These are phyloP conservation scores for Idaea straminata DNA, from an alignment of 2,888 invertebrate species.

Conservation along the genomic window DNA sequence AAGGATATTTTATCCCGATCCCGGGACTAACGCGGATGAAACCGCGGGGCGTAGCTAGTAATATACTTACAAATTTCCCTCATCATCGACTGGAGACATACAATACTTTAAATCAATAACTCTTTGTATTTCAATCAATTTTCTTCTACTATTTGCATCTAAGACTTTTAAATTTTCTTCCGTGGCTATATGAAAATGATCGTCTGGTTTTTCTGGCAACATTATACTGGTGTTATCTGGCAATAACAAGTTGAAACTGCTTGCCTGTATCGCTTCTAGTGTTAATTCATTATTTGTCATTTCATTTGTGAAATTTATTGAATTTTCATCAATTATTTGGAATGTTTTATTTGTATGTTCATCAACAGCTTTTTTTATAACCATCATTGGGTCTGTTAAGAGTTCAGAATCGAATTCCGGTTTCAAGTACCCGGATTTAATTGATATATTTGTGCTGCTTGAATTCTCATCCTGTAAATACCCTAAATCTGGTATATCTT, in stretches of 20 bases:
- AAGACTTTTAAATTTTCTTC: conserved; percentile 36
- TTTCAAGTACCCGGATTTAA: conserved; percentile 18
- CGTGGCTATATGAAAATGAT: conserved; percentile 48
- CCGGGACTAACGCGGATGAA: too few relatives aligned
- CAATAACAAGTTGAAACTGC: neutral
- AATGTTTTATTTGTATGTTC: conserved; percentile 17
- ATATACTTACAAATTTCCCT: conserved; percentile 60
- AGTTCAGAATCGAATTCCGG: conserved; percentile 19
- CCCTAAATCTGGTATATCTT: conserved; percentile 22
- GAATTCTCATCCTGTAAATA: conserved; percentile 47
- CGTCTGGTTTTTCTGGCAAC: conserved; percentile 41
- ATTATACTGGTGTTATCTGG: conserved; percentile 30
- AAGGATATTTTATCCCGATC: too few relatives aligned
- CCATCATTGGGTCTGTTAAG: conserved; percentile 27
- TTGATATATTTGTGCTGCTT: conserved; percentile 37
- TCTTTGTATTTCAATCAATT: conserved; percentile 50
- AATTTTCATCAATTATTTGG: neutral
- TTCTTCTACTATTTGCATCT: conserved; percentile 26
- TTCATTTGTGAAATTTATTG: neutral
- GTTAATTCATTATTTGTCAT: neutral
- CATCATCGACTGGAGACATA: conserved; percentile 40
- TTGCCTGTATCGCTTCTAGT: neutral
- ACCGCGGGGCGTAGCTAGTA: too few relatives aligned
- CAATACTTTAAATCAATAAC: conserved; percentile 53
- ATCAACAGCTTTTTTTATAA: conserved; percentile 9